phyloP scores from a whole-genome alignment of 2,888 invertebrate species.

The Amiota mariae region DNA sequence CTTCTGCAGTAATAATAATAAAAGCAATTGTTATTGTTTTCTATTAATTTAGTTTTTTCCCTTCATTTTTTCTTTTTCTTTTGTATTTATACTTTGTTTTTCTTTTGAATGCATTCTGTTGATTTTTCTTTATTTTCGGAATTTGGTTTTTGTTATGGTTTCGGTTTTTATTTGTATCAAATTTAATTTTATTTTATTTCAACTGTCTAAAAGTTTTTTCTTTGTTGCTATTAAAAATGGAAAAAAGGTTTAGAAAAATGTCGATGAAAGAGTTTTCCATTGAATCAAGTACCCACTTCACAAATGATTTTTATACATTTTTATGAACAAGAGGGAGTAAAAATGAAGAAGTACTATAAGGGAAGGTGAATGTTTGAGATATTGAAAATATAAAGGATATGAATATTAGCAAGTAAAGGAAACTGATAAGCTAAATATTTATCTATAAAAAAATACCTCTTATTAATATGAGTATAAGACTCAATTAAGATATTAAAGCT shows the following conservation, averaged over 20 bases:
- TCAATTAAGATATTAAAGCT: too few relatives aligned
- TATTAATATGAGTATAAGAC: too few relatives aligned
- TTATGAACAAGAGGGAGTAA: not conserved
- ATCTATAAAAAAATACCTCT: too few relatives aligned
- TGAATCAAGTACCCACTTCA: not conserved
- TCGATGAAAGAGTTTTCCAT: too few relatives aligned
- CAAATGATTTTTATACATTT: not conserved
- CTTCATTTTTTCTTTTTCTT: slow-evolving; percentile 37
- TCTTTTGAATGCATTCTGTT: not conserved
- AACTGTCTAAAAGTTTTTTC: too few relatives aligned
- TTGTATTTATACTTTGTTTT: slow-evolving; percentile 4
- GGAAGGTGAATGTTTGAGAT: not conserved
- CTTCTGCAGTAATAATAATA: slow-evolving; percentile 57
- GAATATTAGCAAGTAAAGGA: too few relatives aligned
- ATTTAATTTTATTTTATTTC: too few relatives aligned
- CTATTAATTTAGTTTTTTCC: slow-evolving; percentile 54
- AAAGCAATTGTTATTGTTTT: slow-evolving; percentile 58
- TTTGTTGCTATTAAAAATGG: too few relatives aligned
- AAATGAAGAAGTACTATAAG: too few relatives aligned
- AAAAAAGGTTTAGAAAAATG: too few relatives aligned
- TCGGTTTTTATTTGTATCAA: slow-evolving; percentile 17
- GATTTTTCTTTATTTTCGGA: not conserved
- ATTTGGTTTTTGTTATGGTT: slow-evolving; percentile 29
- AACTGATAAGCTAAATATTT: too few relatives aligned
- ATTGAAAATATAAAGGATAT: not conserved